These are phyloP conservation scores for Contarinia nasturtii DNA, from an alignment of 1,140 invertebrate species.

Conservation along the genomic window DNA sequence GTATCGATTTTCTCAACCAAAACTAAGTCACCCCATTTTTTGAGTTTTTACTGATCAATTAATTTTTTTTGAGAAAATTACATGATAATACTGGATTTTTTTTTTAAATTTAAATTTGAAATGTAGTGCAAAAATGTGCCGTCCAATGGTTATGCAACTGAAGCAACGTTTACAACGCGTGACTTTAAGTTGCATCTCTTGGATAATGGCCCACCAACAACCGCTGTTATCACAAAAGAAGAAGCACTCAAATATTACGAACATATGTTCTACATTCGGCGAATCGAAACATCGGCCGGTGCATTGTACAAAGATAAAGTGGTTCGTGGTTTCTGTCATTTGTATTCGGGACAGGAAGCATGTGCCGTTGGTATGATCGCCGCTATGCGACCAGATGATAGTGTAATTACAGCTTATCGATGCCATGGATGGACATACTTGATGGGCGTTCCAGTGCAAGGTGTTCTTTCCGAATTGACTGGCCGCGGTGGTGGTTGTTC, in stretches of 20 bases:
- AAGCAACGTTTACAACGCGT: background rate
- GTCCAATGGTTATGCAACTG: background rate
- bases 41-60: background rate
- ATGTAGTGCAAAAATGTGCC: background rate
- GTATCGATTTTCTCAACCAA: too few relatives aligned
- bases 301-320: slow-evolving; percentile 59
- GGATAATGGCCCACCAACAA: slow-evolving; percentile 49
- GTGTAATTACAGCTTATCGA: slow-evolving; percentile 52
- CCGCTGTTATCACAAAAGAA: slow-evolving; percentile 34
- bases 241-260: slow-evolving; percentile 38
- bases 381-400: slow-evolving; percentile 35
- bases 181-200: slow-evolving; percentile 60
- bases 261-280: slow-evolving; percentile 46
- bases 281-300: slow-evolving; percentile 48
- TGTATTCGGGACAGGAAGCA: slow-evolving; percentile 62
- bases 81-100: too few relatives aligned
- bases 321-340: slow-evolving; percentile 63
- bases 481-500: slow-evolving; percentile 47
- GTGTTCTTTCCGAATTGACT: slow-evolving; percentile 74
- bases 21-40: background rate
- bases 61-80: too few relatives aligned
- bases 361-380: slow-evolving; percentile 33
- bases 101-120: too few relatives aligned
- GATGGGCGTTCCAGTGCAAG: slow-evolving; percentile 54
- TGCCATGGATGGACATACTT: slow-evolving; percentile 45